Evolutionary conservation across 2,888 invertebrate species (phyloP), one percentile per base, ranked within the genome.

Genomic region (Microctonus hyperodae): DNA sequence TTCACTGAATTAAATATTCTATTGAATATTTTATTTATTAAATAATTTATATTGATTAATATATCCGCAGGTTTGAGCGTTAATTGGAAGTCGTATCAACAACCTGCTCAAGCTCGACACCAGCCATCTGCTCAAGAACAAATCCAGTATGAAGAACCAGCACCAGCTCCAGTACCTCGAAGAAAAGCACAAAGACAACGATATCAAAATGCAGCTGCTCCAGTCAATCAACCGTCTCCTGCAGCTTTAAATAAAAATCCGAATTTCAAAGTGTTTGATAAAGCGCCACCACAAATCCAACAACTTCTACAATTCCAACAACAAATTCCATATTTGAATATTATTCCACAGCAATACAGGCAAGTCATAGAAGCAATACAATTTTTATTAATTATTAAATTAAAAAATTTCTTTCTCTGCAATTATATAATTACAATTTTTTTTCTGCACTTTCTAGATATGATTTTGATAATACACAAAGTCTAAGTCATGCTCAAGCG

Each of bases 261-360:
- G 0, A 74, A 75, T 68, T 80, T 80, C 70, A 76, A 73, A 33
- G 71, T 79, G n/a, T 78, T 75, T 48, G 72, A 76, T 10, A 79
- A 78, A 51, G 80, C 82, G 7, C 82, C 84, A 0, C 69, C 78
- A 3, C 76, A 78, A 35, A 82, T 84, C 40, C 79, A 80, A 31
- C 78, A 83, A 62, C 61, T 83, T 35, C 75, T 83, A 10, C 77
- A 80, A 33, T 82, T 76, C 62, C 83, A 83, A 65, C 76, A 77
- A 16, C 80, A 82, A 65, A 79, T 83, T 67, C 83, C 83, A n/a
- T 83, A 82, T 69, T 57, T 79, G 50, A 81, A 81, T 70, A 76
- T 77, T 64, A 81, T 83, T 48, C 83, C 82, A 10, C 80, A 80
- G 68, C 81, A 77, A 11, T 79, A 72, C 61, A 79, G 81, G 81